Percentiles rank a stretch among this genome's conserved stretches.
Conservation (phyloP, 2,888 invertebrate genomes). For the Thelaira solivaga region DNA sequence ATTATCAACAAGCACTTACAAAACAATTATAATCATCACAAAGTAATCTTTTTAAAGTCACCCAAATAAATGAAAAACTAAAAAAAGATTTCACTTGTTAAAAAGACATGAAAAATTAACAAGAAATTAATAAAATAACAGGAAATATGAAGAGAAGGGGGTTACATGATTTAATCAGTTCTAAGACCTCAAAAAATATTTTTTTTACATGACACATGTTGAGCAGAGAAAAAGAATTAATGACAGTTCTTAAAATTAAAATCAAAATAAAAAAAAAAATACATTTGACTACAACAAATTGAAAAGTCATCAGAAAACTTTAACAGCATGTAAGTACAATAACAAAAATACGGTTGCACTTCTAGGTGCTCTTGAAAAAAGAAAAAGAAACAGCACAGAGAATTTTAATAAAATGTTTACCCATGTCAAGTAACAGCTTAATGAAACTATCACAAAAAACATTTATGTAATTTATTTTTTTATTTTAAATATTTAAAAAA, state of each 20-base stretch:
- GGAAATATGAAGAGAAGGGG: neutral
- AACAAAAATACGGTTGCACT: neutral
- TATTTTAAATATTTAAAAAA: neutral
- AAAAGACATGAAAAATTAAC: slow-evolving; percentile 12
- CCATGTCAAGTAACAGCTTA: slow-evolving; percentile 60
- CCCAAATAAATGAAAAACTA: neutral
- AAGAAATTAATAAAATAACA: slow-evolving; percentile 35
- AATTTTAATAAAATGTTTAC: slow-evolving; percentile 24
- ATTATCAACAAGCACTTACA: slow-evolving; percentile 13
- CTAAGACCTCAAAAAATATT: neutral
- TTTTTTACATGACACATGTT: slow-evolving; percentile 40
- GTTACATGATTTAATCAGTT: slow-evolving; percentile 36
- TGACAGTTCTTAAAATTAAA: slow-evolving; percentile 19
- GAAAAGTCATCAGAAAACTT: neutral
- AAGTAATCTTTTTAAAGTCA: neutral
- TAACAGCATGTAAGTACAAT: neutral
- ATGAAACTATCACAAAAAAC: slow-evolving; percentile 9
- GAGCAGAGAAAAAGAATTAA: neutral
- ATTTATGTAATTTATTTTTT: neutral
- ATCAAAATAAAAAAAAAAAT: too few species aligned
- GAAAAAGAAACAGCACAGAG: slow-evolving; percentile 6
- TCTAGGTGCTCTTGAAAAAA: neutral
- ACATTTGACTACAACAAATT: slow-evolving; percentile 10
- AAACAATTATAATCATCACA: neutral
- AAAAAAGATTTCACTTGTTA: slow-evolving; percentile 30